A percentile compares a stretch with the other conserved stretches of the same genome.
Conservation (phyloP, 1,140 invertebrate species). For the Leptoteleia sp. region DNA sequence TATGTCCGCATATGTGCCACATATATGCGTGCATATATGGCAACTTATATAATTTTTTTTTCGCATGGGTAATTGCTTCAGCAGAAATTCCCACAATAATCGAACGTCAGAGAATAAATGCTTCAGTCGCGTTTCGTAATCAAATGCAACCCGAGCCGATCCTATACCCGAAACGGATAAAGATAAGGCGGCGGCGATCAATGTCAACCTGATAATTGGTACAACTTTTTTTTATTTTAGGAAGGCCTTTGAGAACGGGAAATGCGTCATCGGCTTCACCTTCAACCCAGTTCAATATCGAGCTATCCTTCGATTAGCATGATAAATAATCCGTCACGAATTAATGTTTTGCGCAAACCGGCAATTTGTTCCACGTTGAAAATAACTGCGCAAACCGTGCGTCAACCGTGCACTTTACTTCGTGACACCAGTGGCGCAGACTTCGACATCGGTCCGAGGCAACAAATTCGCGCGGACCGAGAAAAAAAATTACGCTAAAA, state of each 20-base stretch:
- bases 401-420: constrained; percentile 4
- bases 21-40: too few species aligned
- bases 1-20: too few species aligned
- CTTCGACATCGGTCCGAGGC: too few species aligned
- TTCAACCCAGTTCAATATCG: constrained; percentile 15
- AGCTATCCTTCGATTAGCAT: constrained; percentile 18
- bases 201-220: constrained; percentile 11
- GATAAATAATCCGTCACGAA: constrained; percentile 28
- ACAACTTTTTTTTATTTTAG: neutral
- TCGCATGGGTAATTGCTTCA: too few species aligned
- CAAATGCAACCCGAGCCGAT: neutral
- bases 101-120: too few species aligned
- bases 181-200: neutral
- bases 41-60: too few species aligned
- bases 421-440: too few species aligned
- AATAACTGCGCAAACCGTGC: constrained; percentile 5
- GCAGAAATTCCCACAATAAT: too few species aligned
- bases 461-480: neutral
- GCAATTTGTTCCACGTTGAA: constrained; percentile 10
- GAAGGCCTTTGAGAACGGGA: constrained; percentile 16
- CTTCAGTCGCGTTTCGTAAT: too few species aligned
- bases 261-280: constrained; percentile 28
- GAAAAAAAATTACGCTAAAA: too few species aligned
- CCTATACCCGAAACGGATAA: neutral
- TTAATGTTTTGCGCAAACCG: constrained; percentile 4